These are phyloP conservation scores for Cebidichthys violaceus DNA, from an alignment of 2,113 vertebrate species.

Conservation along the genomic window DNA sequence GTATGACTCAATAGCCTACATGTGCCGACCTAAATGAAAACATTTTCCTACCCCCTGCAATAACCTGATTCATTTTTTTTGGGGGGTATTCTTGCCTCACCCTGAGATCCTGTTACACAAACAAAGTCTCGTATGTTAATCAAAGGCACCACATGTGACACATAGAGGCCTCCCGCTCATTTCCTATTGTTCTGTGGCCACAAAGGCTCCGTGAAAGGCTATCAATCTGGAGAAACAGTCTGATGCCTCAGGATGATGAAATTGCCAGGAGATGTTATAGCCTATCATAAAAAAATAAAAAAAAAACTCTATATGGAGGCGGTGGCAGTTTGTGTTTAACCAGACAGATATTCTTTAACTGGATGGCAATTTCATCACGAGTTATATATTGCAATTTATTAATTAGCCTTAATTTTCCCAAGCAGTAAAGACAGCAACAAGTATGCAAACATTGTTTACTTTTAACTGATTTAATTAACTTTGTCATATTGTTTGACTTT, in stretches of 20 bases:
- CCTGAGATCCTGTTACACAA: constrained; percentile 76
- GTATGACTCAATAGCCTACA: not conserved
- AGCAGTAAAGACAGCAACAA: constrained; percentile 51
- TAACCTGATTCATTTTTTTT: constrained; percentile 46
- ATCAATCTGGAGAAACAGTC: constrained; percentile 77
- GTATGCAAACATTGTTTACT: constrained; percentile 55
- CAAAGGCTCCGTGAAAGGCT: constrained; percentile 80
- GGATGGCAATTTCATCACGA: not conserved
- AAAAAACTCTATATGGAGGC: not conserved
- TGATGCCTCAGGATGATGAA: constrained; percentile 73
- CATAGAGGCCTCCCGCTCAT: constrained; percentile 80
- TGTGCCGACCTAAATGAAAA: constrained; percentile 17
- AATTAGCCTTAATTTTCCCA: constrained; percentile 2
- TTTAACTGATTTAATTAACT: constrained; percentile 59
- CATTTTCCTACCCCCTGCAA: constrained; percentile 13
- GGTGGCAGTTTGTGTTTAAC: constrained; percentile 20
- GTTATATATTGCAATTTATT: constrained; percentile 8
- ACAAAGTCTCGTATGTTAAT: constrained; percentile 82
- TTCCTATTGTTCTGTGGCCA: constrained; percentile 82
- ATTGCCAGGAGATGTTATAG: constrained; percentile 40
- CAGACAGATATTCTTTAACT: constrained; percentile 2
- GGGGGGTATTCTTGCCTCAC: constrained; percentile 60
- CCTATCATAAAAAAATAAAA: constrained; percentile 8
- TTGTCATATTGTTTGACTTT: constrained; percentile 40
- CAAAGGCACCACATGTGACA: constrained; percentile 83